phyloP scores from a whole-genome alignment of 1,140 invertebrate genomes.

The Cryptotermes secundus region DNA sequence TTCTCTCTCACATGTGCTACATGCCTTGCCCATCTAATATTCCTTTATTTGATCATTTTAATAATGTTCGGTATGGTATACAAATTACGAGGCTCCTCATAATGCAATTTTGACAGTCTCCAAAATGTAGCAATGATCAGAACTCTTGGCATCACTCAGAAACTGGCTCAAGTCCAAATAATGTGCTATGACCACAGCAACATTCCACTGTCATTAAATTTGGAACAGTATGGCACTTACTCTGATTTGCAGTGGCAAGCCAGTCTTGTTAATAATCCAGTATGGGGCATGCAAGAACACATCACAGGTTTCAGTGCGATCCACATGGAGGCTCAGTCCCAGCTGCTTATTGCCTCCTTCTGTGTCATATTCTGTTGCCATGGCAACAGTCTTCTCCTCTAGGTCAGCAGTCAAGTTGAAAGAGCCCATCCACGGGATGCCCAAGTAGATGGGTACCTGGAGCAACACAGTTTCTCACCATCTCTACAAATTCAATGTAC shows the following conservation, averaged over 20 bases:
- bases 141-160: no score
- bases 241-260: conserved; percentile 72
- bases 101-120: no score
- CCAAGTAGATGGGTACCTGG: conserved; percentile 64
- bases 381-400: conserved; percentile 65
- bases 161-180: no score
- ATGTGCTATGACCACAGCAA: background rate
- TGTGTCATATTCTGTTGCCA: conserved; percentile 65
- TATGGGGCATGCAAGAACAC: conserved; percentile 79
- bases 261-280: conserved; percentile 91
- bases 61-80: no score
- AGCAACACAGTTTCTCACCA: background rate
- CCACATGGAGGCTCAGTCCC: conserved; percentile 64
- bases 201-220: background rate
- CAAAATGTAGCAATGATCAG: no score
- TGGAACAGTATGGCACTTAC: conserved; percentile 49
- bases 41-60: no score
- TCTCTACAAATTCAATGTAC: conserved; percentile 21
- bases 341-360: conserved; percentile 66
- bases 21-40: no score
- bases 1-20: no score
- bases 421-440: conserved; percentile 67
- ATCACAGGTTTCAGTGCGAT: conserved; percentile 59
- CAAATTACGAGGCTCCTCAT: no score
- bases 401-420: conserved; percentile 67